Evolutionary conservation across 2,113 vertebrate genomes (phyloP).

Genomic region (Myotis yumanensis): DNA sequence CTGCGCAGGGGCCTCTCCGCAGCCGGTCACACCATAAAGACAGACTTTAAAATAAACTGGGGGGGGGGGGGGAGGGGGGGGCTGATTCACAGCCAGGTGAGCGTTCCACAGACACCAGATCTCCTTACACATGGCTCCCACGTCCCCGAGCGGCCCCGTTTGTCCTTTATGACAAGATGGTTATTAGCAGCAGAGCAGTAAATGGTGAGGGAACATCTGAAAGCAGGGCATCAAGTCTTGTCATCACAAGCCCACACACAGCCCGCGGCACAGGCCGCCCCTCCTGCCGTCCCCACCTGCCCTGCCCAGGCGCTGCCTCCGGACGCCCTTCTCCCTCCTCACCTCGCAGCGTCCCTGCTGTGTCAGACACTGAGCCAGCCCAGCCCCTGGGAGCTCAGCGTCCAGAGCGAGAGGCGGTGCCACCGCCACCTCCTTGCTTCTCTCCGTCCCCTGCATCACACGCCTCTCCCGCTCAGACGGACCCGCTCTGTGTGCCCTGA

Average conservation of each 20-base stretch:
- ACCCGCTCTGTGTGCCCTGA: neutral
- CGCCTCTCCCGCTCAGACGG: fast-evolving
- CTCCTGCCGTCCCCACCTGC: neutral
- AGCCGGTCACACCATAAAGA: conserved; percentile 21
- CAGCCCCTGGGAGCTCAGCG: neutral
- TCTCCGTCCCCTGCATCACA: neutral
- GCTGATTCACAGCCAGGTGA: neutral
- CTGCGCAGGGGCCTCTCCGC: neutral
- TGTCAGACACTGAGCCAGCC: neutral
- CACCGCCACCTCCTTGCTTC: neutral
- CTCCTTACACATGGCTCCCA: conserved; percentile 43
- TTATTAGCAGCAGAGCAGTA: conserved; percentile 55
- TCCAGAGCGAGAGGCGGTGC: neutral
- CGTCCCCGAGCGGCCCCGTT: neutral
- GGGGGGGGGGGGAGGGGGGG: neutral
- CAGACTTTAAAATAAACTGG: neutral
- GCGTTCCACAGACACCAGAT: neutral
- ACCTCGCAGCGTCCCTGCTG: neutral
- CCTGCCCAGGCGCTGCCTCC: neutral
- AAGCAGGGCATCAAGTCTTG: conserved; percentile 36
- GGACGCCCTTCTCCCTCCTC: neutral
- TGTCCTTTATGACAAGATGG: conserved; percentile 67
- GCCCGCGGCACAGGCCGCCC: neutral
- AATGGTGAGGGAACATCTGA: conserved; percentile 48
- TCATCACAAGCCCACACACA: neutral